These are phyloP conservation scores for Otocyon megalotis DNA, from an alignment of 2,113 vertebrate species.

Conservation along the genomic window DNA sequence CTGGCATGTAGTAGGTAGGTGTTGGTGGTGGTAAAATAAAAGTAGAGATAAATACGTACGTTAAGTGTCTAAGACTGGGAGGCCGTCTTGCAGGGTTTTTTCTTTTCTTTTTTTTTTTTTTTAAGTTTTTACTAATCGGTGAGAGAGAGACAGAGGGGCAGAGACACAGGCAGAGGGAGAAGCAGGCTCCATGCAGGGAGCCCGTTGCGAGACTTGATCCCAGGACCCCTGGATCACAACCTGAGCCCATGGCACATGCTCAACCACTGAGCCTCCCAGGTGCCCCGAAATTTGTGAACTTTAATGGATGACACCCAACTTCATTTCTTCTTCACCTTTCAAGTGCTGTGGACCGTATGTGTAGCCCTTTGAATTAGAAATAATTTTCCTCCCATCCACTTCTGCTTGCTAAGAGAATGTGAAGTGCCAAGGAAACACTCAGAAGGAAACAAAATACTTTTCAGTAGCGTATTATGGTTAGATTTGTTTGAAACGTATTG, in stretches of 20 bases:
- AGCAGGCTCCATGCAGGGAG: too few relatives aligned
- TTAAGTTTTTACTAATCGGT: too few relatives aligned
- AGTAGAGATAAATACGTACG: neutral
- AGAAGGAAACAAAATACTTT: constrained; percentile 12
- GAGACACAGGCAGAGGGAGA: too few relatives aligned
- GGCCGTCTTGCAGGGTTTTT: neutral
- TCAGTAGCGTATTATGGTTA: neutral
- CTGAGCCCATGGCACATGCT: too few relatives aligned
- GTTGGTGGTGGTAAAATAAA: neutral
- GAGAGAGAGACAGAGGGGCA: too few relatives aligned
- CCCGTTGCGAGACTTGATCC: too few relatives aligned
- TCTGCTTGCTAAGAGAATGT: neutral
- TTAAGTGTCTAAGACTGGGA: neutral
- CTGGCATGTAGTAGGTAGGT: neutral
- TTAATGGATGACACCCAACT: neutral
- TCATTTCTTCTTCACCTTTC: neutral
- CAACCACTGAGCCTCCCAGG: too few relatives aligned
- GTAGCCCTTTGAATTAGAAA: neutral
- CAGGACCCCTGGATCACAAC: too few relatives aligned
- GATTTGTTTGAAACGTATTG: neutral
- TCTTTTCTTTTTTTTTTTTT: too few relatives aligned
- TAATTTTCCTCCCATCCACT: neutral
- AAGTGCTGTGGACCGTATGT: neutral
- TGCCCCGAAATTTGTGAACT: neutral
- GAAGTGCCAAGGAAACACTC: neutral